Percentiles rank a stretch among this genome's conserved stretches.
These are phyloP conservation scores for Lepidiolamprologus cunningtoni DNA, from an alignment of 2,113 vertebrate species.

Conservation along the genomic window DNA sequence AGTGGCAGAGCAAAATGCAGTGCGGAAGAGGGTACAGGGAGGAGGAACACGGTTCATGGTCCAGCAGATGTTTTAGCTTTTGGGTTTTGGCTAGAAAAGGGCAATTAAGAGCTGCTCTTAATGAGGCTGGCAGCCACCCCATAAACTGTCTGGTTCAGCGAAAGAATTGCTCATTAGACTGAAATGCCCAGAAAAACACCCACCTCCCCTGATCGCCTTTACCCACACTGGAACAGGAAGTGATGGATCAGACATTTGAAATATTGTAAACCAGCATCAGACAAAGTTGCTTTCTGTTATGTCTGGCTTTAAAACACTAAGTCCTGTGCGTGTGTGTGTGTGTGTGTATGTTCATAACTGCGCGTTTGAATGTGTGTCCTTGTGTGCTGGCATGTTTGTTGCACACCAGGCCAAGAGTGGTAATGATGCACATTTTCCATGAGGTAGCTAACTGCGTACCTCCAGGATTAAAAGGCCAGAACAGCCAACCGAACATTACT, in stretches of 20 bases:
- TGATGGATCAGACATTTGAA: constrained; percentile 47
- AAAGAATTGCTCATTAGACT: constrained; percentile 72
- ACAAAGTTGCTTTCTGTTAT: constrained; percentile 28
- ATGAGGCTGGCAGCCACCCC: constrained; percentile 72
- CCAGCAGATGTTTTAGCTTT: constrained; percentile 76
- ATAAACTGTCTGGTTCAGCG: constrained; percentile 71
- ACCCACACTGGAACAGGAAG: constrained; percentile 41
- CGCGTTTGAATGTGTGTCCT: neutral
- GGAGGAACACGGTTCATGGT: constrained; percentile 16
- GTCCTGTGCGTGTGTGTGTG: neutral
- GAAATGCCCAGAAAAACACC: constrained; percentile 42
- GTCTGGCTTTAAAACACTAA: neutral
- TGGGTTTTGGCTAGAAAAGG: constrained; percentile 70
- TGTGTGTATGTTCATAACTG: neutral
- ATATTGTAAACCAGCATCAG: constrained; percentile 7
- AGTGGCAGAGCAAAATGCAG: neutral
- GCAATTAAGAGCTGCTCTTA: constrained; percentile 72
- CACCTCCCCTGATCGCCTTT: neutral
- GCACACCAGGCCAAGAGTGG: constrained; percentile 25
- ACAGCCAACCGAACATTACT: constrained; percentile 9
- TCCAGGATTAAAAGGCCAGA: neutral
- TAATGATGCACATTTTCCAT: constrained; percentile 74
- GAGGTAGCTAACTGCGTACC: constrained; percentile 47
- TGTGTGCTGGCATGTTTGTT: constrained; percentile 30
- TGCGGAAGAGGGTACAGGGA: constrained; percentile 13